Evolutionary conservation across 2,797 vertebrate genomes (phyloP).

Genomic region (Tapera naevia): DNA sequence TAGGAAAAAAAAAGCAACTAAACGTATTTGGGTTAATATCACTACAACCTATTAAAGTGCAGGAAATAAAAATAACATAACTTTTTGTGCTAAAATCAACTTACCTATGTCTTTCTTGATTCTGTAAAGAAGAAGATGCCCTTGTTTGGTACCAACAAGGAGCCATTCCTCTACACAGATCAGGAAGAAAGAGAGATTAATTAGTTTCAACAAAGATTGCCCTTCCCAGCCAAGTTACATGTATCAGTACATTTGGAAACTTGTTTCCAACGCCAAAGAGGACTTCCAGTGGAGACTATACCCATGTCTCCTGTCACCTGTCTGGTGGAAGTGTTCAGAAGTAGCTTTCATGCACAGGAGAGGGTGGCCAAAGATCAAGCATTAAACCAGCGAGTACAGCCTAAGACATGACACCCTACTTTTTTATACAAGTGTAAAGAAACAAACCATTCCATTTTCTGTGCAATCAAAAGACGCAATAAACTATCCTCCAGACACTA

Average conservation of each 20-base stretch:
- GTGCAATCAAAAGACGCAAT: background rate
- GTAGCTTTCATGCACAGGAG: background rate
- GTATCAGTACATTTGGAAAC: background rate
- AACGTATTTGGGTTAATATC: background rate
- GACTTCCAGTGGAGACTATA: background rate
- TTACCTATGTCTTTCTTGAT: slow-evolving; percentile 93
- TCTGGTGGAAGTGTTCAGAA: background rate
- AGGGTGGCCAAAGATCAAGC: background rate
- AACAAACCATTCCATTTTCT: background rate
- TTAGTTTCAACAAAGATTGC: background rate
- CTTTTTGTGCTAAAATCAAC: background rate
- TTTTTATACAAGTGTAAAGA: background rate
- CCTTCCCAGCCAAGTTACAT: background rate
- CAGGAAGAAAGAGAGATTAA: background rate
- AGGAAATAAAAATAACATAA: background rate
- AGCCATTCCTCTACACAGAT: slow-evolving; percentile 92
- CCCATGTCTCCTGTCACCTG: accelerated
- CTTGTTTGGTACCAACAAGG: slow-evolving; percentile 97
- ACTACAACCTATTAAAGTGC: background rate
- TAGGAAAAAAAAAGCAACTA: background rate
- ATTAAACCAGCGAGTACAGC: background rate
- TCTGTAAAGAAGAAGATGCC: slow-evolving; percentile 93
- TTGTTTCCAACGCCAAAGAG: background rate
- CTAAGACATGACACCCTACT: background rate
- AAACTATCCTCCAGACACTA: background rate